phyloP scores from a whole-genome alignment of 92 coral and sea anemone species.

The Pocillopora grandis region DNA sequence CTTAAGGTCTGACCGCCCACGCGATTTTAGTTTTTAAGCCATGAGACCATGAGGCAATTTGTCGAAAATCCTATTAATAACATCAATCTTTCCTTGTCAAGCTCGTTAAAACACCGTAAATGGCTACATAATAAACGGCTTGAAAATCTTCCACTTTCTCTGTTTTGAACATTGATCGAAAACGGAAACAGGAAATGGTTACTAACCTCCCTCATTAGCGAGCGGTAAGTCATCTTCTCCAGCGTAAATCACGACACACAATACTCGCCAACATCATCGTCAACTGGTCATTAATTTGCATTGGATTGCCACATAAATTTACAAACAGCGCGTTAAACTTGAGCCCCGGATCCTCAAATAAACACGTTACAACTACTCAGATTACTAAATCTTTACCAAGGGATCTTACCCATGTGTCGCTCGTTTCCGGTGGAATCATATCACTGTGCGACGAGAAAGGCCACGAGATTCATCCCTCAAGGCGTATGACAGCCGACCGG shows the following conservation, averaged over 20 bases:
- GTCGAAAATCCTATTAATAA: background rate
- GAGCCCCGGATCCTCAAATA: background rate
- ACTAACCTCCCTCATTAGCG: background rate
- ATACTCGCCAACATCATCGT: background rate
- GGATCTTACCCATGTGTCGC: background rate
- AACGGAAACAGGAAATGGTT: background rate
- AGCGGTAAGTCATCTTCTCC: background rate
- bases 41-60: background rate
- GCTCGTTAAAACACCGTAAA: background rate
- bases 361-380: background rate
- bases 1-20: background rate
- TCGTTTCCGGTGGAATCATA: conserved; percentile 22
- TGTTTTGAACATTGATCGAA: background rate
- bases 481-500: conserved; percentile 26
- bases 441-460: background rate
- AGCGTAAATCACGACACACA: background rate
- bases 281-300: conserved; percentile 33
- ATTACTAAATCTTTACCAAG: conserved; percentile 7
- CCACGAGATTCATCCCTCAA: background rate
- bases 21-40: background rate
- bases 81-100: conserved; percentile 18
- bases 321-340: background rate
- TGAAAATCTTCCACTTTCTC: background rate
- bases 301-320: background rate
- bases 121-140: background rate